These are phyloP conservation scores for Diachasma alloeum DNA, from an alignment of 1,140 invertebrate genomes.

Conservation along the genomic window DNA sequence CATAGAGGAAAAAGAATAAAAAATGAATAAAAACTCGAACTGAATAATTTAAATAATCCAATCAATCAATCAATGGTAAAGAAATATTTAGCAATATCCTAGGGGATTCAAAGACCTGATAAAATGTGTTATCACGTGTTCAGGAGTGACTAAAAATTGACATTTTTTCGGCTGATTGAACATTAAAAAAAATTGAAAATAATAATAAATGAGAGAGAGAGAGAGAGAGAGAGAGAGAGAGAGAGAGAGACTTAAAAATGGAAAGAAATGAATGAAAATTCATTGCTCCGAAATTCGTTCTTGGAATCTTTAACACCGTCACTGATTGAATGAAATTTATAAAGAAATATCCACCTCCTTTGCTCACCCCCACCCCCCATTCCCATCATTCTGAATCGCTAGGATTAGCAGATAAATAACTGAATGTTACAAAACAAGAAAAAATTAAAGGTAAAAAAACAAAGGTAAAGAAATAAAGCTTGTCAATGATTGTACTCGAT, in stretches of 20 bases:
- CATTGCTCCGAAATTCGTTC: conserved; percentile 2
- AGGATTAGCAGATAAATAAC: conserved; percentile 56
- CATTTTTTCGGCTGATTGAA: background rate
- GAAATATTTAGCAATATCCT: background rate
- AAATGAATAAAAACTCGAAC: background rate
- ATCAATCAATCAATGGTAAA: background rate
- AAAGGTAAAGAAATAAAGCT: conserved; percentile 60
- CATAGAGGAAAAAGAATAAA: background rate
- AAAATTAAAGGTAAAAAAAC: conserved; percentile 15
- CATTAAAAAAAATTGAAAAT: background rate
- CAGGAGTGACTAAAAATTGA: background rate
- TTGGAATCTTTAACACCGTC: conserved; percentile 7
- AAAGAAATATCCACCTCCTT: background rate
- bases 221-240: background rate
- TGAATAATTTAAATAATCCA: background rate
- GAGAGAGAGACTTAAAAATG: background rate
- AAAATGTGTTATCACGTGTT: background rate
- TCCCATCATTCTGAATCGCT: conserved; percentile 16
- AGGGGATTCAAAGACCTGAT: background rate
- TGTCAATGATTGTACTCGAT: conserved; percentile 59
- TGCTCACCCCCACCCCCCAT: background rate
- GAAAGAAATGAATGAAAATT: conserved; percentile 13
- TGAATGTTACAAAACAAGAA: conserved; percentile 52
- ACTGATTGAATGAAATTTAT: conserved; percentile 9
- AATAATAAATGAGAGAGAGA: background rate